Evolutionary conservation across 2,797 vertebrate genomes (phyloP), one percentile per base, ranked within the genome.

Genomic region (Rhyacichthys aspro): DNA sequence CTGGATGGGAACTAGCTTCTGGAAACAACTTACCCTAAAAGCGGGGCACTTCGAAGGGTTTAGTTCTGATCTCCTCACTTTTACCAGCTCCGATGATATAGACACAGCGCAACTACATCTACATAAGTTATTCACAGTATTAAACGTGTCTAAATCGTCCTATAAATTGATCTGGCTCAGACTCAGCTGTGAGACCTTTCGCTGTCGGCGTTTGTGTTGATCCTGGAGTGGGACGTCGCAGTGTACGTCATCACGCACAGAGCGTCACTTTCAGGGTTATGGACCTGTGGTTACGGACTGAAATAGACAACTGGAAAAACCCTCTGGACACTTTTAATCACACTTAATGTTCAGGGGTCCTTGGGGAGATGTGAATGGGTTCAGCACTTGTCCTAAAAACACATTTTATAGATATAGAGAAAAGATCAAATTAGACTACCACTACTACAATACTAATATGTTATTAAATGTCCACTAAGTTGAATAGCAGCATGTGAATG

Each of bases 251-350:
- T 79, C 65, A 74, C 81, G 84, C 34, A 72, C 36, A 55, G 8
- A 45, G 46, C 15, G 53, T 50, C 47, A 64, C 43, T 57, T 64
- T 67, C 47, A 36, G 53, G 58, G 37, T 68, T 66, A 63, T 63
- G 59, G 67, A 45, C 23, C 53, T 59, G 42, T 23, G 19, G 19
- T 23, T 23, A 23, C 2, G 59, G 42, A 56, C 85, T 74, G 77
- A 89, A 88, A 87, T 85, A 87, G 81, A 78, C 78, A 1, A 41
- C 33, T 74, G 86, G 85, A 53, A 85, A 85, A 59, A 76, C 82
- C 86, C 86, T 0, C 17, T 55, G 59, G 55, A 42, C 63, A 43
- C 34, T 15, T 75, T 67, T 42, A 36, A 15, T 55, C 39, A 28
- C 33, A 6, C 36, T 18, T 18, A 50, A 50, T 18, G 48, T 11